Evolutionary conservation across 1,140 invertebrate species (phyloP).

Genomic region (Aporrectodea caliginosa): DNA sequence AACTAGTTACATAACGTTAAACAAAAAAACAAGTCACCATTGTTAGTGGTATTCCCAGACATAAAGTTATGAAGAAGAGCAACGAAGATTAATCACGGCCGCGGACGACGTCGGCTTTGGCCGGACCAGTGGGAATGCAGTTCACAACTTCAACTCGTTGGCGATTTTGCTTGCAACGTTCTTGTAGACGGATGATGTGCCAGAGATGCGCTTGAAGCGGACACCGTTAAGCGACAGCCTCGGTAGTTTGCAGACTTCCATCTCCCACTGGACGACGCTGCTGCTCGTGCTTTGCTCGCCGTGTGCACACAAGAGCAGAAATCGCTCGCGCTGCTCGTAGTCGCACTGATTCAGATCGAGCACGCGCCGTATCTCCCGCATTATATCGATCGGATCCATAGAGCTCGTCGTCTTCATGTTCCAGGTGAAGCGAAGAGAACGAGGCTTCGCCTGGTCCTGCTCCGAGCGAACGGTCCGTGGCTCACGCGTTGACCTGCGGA

Average conservation of each 20-base stretch:
- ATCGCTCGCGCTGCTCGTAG: slow-evolving; percentile 97
- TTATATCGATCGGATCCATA: slow-evolving; percentile 96
- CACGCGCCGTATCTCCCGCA: slow-evolving; percentile 95
- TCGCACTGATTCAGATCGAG: slow-evolving; percentile 98
- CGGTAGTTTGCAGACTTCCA: slow-evolving; percentile 99
- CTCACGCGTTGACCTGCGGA: slow-evolving; percentile 85
- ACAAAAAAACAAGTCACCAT: too few species aligned
- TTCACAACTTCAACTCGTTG: slow-evolving; percentile 96
- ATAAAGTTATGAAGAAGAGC: too few species aligned
- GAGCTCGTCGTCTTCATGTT: slow-evolving; percentile 99
- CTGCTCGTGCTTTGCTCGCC: slow-evolving; percentile 85
- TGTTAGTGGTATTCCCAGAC: too few species aligned
- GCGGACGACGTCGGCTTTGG: too few species aligned
- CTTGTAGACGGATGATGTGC: slow-evolving; percentile 99
- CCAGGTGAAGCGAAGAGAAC: slow-evolving; percentile 98
- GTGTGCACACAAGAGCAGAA: slow-evolving; percentile 93
- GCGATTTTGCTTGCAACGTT: slow-evolving; percentile 99
- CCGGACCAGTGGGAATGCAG: too few species aligned
- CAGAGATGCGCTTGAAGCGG: slow-evolving; percentile 97
- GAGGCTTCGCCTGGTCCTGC: slow-evolving; percentile 66
- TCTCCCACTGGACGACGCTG: slow-evolving; percentile 99
- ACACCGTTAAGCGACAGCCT: slow-evolving; percentile 96
- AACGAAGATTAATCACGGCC: too few species aligned
- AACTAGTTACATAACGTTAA: too few species aligned
- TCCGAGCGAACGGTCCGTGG: not conserved